These are phyloP conservation scores for Ferrisia virgata DNA, from an alignment of 2,888 invertebrate species.

Conservation along the genomic window DNA sequence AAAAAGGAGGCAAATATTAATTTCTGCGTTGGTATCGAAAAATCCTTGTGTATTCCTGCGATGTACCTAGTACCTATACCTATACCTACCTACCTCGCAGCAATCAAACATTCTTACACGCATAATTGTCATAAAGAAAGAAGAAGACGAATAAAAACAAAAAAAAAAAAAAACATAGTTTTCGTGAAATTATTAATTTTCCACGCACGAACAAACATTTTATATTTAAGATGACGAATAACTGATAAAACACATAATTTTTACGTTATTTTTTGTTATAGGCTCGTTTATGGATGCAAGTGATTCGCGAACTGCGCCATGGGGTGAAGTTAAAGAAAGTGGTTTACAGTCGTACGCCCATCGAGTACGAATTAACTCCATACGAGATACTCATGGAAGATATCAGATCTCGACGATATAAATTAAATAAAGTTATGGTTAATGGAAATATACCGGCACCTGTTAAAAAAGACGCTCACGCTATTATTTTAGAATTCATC, in stretches of 20 bases:
- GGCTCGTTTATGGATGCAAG: conserved; percentile 95
- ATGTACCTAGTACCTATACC: no score
- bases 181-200: conserved; percentile 13
- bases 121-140: background rate
- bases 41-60: no score
- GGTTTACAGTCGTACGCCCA: conserved; percentile 69
- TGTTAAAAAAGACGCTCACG: conserved; percentile 92
- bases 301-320: conserved; percentile 84
- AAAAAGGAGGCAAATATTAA: no score
- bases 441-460: conserved; percentile 73
- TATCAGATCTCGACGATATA: conserved; percentile 84
- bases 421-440: conserved; percentile 78
- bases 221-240: background rate
- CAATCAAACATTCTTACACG: background rate
- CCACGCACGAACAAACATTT: background rate
- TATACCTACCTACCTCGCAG: no score
- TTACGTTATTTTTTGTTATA: conserved; percentile 54
- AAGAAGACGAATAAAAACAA: no score
- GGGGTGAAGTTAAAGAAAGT: conserved; percentile 92
- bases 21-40: no score
- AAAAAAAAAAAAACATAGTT: no score
- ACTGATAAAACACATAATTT: conserved; percentile 3
- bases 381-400: conserved; percentile 97
- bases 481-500: conserved; percentile 93
- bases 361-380: conserved; percentile 91